These are phyloP conservation scores for Mellilla xanthometata DNA, from an alignment of 2,888 invertebrate species.

Conservation along the genomic window DNA sequence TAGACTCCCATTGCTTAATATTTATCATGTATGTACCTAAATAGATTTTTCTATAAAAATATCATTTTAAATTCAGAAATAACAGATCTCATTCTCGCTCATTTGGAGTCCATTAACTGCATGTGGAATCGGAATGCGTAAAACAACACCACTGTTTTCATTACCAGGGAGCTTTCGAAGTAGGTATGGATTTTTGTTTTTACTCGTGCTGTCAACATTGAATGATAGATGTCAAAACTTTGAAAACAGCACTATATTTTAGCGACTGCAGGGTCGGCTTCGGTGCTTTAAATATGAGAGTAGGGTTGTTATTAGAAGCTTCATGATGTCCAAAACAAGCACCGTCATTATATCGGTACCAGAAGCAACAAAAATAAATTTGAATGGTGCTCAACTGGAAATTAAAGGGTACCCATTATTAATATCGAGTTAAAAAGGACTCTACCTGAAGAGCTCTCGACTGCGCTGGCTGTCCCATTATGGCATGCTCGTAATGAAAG, in stretches of 20 bases:
- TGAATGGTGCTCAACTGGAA: conserved; percentile 32
- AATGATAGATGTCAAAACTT: too few species aligned
- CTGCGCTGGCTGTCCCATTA: conserved; percentile 50
- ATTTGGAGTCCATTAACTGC: conserved; percentile 33
- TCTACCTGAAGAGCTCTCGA: conserved; percentile 58
- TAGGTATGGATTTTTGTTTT: too few species aligned
- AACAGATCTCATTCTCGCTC: conserved; percentile 39
- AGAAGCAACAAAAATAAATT: conserved; percentile 30
- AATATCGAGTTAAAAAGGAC: conserved; percentile 59
- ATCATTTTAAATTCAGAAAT: conserved; percentile 33
- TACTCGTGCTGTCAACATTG: too few species aligned
- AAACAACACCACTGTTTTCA: conserved; percentile 17
- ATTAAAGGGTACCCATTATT: conserved; percentile 54
- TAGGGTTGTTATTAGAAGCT: conserved; percentile 7
- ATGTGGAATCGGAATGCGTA: conserved; percentile 17
- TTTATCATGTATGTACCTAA: too few species aligned
- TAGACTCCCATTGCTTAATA: too few species aligned
- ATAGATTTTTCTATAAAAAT: too few species aligned
- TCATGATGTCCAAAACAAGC: conserved; percentile 11
- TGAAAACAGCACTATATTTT: too few species aligned
- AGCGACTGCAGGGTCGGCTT: not conserved
- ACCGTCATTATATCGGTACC: conserved; percentile 18
- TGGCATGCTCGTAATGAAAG: conserved; percentile 58
- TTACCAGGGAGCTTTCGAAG: not conserved
- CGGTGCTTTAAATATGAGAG: not conserved